A percentile compares a stretch with the other conserved stretches of the same genome.
Conservation (phyloP, 1,140 invertebrate genomes). For the Sminthurinus signatus region DNA sequence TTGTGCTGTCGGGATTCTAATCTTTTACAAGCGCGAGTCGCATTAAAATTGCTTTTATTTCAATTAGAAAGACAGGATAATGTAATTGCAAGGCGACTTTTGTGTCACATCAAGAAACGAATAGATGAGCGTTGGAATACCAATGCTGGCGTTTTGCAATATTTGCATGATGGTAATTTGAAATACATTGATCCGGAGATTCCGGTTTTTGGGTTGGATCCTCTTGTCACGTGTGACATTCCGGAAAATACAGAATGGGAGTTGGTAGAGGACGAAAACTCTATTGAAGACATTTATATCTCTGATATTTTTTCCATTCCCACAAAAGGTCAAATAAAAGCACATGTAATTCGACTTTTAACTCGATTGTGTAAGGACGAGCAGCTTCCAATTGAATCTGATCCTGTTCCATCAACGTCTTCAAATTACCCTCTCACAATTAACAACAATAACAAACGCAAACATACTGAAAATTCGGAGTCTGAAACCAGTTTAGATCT, state of each 20-base stretch:
- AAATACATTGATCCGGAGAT: neutral
- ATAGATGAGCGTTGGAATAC: neutral
- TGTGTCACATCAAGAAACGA: neutral
- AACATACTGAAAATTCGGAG: neutral
- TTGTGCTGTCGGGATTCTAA: constrained; percentile 2
- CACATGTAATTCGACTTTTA: neutral
- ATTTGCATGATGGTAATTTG: neutral
- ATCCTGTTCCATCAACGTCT: too few relatives aligned
- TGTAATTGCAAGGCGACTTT: neutral
- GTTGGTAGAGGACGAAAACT: neutral
- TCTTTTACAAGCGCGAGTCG: neutral
- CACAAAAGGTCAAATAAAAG: neutral
- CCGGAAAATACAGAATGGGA: neutral
- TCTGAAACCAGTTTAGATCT: neutral
- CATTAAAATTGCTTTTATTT: neutral
- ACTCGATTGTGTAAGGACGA: neutral
- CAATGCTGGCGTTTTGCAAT: neutral
- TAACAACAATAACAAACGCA: neutral
- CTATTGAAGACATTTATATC: neutral
- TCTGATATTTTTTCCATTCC: neutral
- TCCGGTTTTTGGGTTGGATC: neutral
- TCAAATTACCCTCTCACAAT: neutral
- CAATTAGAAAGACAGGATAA: neutral
- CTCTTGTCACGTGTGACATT: neutral
- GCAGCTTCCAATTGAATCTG: too few relatives aligned